Percentiles rank a stretch among this genome's conserved stretches.
phyloP scores from a whole-genome alignment of 2,888 invertebrate genomes.

The Aporophyla lueneburgensis region DNA sequence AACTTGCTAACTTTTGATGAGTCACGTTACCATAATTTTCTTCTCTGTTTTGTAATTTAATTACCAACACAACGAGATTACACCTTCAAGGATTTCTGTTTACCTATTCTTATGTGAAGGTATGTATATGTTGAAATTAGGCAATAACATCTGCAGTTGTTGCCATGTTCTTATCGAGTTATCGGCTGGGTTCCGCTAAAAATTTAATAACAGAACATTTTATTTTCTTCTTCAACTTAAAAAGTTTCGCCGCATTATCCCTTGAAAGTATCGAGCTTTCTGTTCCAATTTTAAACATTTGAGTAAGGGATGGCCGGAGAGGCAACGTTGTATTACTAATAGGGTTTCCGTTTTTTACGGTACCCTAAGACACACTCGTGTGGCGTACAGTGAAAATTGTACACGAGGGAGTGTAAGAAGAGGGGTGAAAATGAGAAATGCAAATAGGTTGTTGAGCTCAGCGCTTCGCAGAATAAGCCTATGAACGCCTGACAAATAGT shows the following conservation, averaged over 20 bases:
- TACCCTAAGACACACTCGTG: conserved; percentile 75
- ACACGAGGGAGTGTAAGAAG: conserved; percentile 81
- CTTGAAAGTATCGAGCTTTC: conserved; percentile 17
- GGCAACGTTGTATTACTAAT: conserved; percentile 59
- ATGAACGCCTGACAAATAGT: conserved; percentile 85
- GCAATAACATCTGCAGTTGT: conserved; percentile 51
- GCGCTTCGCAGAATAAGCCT: conserved; percentile 82
- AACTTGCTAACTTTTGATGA: not conserved
- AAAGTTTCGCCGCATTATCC: conserved; percentile 24
- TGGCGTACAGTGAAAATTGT: conserved; percentile 82
- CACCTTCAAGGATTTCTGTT: conserved; percentile 59
- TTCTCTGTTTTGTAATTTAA: conserved; percentile 21
- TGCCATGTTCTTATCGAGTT: conserved; percentile 26
- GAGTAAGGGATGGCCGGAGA: conserved; percentile 18
- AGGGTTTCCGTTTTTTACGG: conserved; percentile 61
- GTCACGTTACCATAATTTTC: conserved; percentile 28
- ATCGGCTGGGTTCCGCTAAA: conserved; percentile 49
- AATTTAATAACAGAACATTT: not conserved
- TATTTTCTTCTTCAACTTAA: not conserved
- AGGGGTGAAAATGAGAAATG: conserved; percentile 89
- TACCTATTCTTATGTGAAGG: conserved; percentile 37
- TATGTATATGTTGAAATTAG: conserved; percentile 58
- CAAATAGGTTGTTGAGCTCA: conserved; percentile 86
- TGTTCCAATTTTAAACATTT: conserved; percentile 31
- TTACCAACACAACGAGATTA: conserved; percentile 40